phyloP scores from a whole-genome alignment of 1,140 invertebrate species.

The Neotoxoptera formosana region DNA sequence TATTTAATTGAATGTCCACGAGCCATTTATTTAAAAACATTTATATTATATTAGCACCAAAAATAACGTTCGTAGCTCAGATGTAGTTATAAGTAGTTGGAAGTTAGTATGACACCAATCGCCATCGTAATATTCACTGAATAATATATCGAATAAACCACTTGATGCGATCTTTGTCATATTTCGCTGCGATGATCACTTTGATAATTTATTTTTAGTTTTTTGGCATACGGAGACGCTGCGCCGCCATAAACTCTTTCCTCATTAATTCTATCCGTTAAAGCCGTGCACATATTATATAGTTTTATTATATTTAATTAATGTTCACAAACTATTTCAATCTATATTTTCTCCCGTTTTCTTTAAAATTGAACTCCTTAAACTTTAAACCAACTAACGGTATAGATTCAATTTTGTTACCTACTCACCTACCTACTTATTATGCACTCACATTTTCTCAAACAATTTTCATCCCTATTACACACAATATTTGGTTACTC shows the following conservation, averaged over 20 bases:
- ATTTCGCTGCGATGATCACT: too few relatives aligned
- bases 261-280: not conserved
- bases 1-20: not conserved
- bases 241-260: not conserved
- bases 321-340: not conserved
- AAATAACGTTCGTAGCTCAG: too few relatives aligned
- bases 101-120: too few relatives aligned
- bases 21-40: too few relatives aligned
- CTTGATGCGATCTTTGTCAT: not conserved
- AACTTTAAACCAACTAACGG: not conserved
- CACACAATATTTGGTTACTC: not conserved
- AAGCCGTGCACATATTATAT: not conserved
- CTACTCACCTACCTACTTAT: not conserved
- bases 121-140: too few relatives aligned
- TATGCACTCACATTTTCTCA: not conserved
- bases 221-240: not conserved
- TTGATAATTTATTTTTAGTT: not conserved
- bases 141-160: not conserved
- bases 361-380: not conserved
- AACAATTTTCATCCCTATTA: not conserved
- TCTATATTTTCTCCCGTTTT: not conserved
- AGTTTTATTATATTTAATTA: not conserved
- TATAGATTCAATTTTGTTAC: not conserved
- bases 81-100: too few relatives aligned
- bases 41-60: too few relatives aligned